Percentiles rank a stretch among this genome's conserved stretches.
phyloP scores from a whole-genome alignment of 2,888 invertebrate species.

The Trissonchulus latispiculum region DNA sequence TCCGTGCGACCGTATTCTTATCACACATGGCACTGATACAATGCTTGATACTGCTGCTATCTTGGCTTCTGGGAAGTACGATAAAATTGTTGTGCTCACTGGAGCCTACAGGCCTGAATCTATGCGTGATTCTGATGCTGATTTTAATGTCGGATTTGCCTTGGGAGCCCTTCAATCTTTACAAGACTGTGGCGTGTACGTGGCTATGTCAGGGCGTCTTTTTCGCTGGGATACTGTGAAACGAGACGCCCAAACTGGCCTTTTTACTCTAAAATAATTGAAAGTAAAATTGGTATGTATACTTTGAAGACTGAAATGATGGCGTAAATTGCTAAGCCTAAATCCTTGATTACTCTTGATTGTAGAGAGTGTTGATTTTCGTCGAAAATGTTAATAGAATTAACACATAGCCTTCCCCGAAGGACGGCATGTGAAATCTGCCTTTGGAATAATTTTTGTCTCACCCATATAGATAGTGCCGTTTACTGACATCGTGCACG shows the following conservation, averaged over 20 bases:
- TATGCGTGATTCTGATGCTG: conserved; percentile 35
- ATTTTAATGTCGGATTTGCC: conserved; percentile 36
- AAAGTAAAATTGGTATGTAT: no score
- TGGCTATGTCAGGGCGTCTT: conserved; percentile 32
- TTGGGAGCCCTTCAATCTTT: conserved; percentile 29
- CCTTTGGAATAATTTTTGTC: no score
- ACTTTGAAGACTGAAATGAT: no score
- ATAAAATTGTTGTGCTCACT: conserved; percentile 31
- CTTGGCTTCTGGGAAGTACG: background rate
- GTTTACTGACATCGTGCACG: no score
- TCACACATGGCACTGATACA: conserved; percentile 39
- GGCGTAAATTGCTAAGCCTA: no score
- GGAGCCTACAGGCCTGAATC: conserved; percentile 34
- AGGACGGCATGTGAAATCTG: no score
- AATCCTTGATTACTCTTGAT: no score
- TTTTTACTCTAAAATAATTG: background rate
- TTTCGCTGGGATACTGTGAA: background rate
- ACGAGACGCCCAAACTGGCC: background rate
- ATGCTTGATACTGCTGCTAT: conserved; percentile 32
- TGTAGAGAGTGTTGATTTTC: no score
- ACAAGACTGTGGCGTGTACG: conserved; percentile 29
- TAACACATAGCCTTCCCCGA: no score
- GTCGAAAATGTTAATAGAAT: no score
- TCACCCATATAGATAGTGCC: no score
- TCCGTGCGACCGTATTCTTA: conserved; percentile 25